These are phyloP conservation scores for Pedionomus torquatus DNA, from an alignment of 2,113 vertebrate genomes.

Conservation along the genomic window DNA sequence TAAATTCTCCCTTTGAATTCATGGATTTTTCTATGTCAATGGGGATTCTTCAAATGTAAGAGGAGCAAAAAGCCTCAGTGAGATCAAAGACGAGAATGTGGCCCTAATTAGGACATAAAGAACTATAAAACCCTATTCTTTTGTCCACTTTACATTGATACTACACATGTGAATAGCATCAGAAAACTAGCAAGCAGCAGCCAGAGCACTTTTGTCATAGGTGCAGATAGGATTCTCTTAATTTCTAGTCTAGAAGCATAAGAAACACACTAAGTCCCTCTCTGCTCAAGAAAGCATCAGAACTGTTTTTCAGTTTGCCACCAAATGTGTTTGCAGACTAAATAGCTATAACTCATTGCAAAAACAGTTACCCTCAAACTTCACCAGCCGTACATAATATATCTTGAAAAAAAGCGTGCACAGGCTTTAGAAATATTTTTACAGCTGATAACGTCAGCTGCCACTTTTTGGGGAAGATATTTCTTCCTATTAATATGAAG, in stretches of 20 bases:
- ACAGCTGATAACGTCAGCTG: not conserved
- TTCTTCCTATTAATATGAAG: not conserved
- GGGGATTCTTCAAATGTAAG: constrained; percentile 53
- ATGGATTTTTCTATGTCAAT: constrained; percentile 54
- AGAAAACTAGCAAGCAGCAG: constrained; percentile 25
- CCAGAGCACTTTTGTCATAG: constrained; percentile 4
- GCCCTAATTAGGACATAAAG: constrained; percentile 67
- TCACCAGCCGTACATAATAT: not conserved
- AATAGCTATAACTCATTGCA: not conserved
- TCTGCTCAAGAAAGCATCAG: not conserved
- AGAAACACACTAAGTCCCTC: not conserved
- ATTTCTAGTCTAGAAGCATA: not conserved
- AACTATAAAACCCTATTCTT: constrained; percentile 53
- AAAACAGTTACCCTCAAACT: not conserved
- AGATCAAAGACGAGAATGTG: constrained; percentile 67
- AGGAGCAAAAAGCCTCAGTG: constrained; percentile 58
- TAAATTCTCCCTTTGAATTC: constrained; percentile 53
- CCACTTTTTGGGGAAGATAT: not conserved
- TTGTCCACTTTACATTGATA: constrained; percentile 57
- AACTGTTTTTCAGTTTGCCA: not conserved
- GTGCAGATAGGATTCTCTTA: not conserved
- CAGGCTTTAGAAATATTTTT: not conserved
- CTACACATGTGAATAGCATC: constrained; percentile 38
- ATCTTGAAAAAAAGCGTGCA: not conserved
- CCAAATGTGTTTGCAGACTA: not conserved